Conservation (phyloP, 2,888 invertebrate species). For the Limnephilus auricula region DNA sequence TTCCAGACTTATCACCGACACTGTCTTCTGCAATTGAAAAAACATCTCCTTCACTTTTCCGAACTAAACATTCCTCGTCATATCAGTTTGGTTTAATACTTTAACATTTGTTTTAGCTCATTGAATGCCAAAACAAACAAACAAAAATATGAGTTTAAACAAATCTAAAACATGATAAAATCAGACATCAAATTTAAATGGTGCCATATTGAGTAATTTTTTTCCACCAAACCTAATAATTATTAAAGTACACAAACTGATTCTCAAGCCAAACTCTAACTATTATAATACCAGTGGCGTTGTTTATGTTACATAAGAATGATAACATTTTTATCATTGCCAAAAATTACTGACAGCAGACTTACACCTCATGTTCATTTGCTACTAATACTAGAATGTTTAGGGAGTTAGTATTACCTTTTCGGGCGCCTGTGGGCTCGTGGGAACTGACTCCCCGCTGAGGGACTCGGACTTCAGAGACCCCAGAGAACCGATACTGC, state of each 20-base stretch:
- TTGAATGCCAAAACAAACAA: neutral
- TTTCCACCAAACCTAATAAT: neutral
- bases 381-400: neutral
- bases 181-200: neutral
- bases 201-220: neutral
- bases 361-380: slow-evolving; percentile 4
- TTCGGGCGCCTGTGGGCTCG: slow-evolving; percentile 78
- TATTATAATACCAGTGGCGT: neutral
- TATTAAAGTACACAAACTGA: neutral
- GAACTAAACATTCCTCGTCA: neutral
- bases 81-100: neutral
- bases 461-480: slow-evolving; percentile 77
- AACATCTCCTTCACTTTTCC: neutral
- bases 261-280: neutral
- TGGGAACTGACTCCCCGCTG: slow-evolving; percentile 74
- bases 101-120: neutral
- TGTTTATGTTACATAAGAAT: neutral
- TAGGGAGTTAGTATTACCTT: slow-evolving; percentile 71
- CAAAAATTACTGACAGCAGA: neutral
- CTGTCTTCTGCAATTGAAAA: slow-evolving; percentile 50
- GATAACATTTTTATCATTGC: slow-evolving; percentile 2
- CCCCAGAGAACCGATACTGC: slow-evolving; percentile 79
- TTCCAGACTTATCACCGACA: slow-evolving; percentile 69
- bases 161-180: neutral
- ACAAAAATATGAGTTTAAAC: neutral